A percentile compares a stretch with the other conserved stretches of the same genome.
These are phyloP conservation scores for Sapajus apella DNA, from an alignment of 2,113 vertebrate species.

Conservation along the genomic window DNA sequence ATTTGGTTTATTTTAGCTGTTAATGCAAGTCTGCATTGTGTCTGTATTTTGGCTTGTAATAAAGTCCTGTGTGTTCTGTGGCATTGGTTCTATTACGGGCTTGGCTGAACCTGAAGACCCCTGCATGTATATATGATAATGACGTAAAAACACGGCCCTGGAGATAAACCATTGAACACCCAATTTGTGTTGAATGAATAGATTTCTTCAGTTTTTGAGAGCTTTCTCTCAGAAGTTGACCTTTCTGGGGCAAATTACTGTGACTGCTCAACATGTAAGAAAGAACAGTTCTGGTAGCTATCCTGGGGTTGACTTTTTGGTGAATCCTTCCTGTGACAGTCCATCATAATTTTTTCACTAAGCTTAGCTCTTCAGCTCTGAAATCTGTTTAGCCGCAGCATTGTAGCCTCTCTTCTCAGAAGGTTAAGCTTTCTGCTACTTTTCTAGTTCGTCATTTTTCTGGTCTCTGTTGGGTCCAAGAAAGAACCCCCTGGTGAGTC, in stretches of 20 bases:
- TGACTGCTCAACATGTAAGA: neutral
- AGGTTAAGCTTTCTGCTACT: neutral
- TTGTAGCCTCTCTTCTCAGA: neutral
- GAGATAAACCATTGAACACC: neutral
- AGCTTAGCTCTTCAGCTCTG: neutral
- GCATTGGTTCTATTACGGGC: neutral
- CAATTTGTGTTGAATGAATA: neutral
- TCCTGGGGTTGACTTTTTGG: neutral
- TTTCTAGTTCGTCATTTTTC: neutral
- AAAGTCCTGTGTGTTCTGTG: neutral
- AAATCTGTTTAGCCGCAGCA: neutral
- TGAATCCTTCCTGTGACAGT: neutral
- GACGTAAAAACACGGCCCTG: neutral
- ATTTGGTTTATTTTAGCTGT: slow-evolving; percentile 17
- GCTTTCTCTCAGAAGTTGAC: neutral
- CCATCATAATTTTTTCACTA: neutral
- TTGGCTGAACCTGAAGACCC: neutral
- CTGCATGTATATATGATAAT: neutral
- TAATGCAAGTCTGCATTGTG: neutral
- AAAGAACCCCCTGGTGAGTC: neutral
- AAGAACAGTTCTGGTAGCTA: neutral
- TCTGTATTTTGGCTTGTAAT: neutral
- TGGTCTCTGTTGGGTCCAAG: neutral
- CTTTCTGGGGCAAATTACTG: neutral
- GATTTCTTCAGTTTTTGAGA: neutral